phyloP scores from a whole-genome alignment of 2,797 vertebrate genomes.

The Typhlichthys subterraneus region DNA sequence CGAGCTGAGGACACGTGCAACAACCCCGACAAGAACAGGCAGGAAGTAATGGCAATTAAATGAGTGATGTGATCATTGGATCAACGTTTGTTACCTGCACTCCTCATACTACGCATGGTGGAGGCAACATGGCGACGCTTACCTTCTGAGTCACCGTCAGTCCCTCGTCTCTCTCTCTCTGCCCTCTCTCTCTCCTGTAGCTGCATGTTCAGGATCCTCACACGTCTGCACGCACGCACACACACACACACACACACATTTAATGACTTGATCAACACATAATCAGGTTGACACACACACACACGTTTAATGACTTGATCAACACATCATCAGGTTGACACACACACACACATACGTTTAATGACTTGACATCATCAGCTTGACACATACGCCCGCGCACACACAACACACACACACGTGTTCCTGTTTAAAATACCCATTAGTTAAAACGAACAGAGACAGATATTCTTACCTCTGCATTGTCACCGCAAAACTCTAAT shows the following conservation, averaged over 20 bases:
- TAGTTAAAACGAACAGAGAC: background rate
- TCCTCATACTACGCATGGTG: too few species aligned
- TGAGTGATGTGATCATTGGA: too few species aligned
- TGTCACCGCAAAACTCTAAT: too few species aligned
- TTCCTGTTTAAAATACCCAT: background rate
- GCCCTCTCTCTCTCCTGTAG: conserved; percentile 75
- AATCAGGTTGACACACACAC: background rate
- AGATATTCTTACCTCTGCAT: too few species aligned
- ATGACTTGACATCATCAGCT: background rate
- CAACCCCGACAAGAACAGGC: too few species aligned
- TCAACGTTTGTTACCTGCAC: too few species aligned
- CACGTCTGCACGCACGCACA: conserved; percentile 65
- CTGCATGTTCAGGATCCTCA: conserved; percentile 84
- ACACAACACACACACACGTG: background rate
- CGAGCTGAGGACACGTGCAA: too few species aligned
- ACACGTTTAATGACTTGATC: background rate
- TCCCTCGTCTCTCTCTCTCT: conserved; percentile 59
- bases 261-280: background rate
- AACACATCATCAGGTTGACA: background rate
- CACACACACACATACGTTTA: background rate
- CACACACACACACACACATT: background rate
- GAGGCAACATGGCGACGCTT: conserved; percentile 41
- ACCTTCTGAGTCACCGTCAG: conserved; percentile 79
- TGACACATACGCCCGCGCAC: too few species aligned
- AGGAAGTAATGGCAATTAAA: too few species aligned